phyloP scores from a whole-genome alignment of 1,140 invertebrate species.

The Caenorhabditis tropicalis region DNA sequence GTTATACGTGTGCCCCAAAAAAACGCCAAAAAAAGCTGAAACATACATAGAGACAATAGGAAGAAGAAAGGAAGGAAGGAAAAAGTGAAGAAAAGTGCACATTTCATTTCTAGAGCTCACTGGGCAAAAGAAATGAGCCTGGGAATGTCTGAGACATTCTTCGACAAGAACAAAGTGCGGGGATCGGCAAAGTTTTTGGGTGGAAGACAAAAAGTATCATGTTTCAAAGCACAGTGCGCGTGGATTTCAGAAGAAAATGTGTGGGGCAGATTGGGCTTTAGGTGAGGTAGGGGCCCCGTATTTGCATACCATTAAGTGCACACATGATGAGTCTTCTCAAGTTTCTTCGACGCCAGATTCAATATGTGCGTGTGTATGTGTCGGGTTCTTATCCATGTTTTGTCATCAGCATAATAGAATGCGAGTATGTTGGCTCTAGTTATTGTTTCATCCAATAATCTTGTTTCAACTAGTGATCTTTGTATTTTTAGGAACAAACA shows the following conservation, averaged over 20 bases:
- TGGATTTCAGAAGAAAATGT: conserved; percentile 40
- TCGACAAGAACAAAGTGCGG: conserved; percentile 36
- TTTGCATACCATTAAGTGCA: conserved; percentile 45
- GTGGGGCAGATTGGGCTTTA: conserved; percentile 37
- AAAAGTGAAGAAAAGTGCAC: conserved; percentile 40
- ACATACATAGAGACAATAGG: neutral
- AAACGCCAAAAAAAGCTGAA: neutral
- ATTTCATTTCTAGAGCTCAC: conserved; percentile 37
- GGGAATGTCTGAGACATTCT: conserved; percentile 41
- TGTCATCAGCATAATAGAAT: neutral
- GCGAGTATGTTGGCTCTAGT: neutral
- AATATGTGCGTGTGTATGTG: conserved; percentile 28
- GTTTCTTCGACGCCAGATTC: conserved; percentile 33
- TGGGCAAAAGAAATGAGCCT: conserved; percentile 41
- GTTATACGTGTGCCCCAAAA: neutral
- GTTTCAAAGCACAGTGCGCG: conserved; percentile 37
- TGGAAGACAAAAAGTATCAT: conserved; percentile 31
- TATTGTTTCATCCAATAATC: conserved; percentile 3
- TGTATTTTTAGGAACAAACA: neutral
- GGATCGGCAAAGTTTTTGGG: conserved; percentile 36
- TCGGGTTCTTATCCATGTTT: conserved; percentile 23
- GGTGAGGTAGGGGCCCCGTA: conserved; percentile 3
- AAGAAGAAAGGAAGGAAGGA: neutral
- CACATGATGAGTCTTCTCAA: conserved; percentile 44
- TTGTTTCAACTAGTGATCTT: neutral